A percentile compares a stretch with the other conserved stretches of the same genome.
phyloP scores from a whole-genome alignment of 1,140 invertebrate species.

The Drosophila rufa region DNA sequence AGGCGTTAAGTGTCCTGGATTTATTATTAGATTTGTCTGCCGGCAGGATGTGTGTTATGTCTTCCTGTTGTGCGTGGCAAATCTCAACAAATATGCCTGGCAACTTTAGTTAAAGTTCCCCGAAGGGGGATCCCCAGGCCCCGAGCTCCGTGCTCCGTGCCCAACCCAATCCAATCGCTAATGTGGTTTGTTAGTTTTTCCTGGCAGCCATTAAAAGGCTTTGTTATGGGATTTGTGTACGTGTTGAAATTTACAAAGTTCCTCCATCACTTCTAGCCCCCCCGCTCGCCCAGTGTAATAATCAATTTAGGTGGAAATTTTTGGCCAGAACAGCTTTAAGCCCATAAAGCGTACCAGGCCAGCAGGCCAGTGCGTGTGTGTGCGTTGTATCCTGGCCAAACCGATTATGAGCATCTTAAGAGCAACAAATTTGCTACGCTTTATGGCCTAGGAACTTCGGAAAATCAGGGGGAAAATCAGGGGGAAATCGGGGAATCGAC shows the following conservation, averaged over 20 bases:
- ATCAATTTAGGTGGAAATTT: conserved; percentile 75
- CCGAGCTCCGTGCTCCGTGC: neutral
- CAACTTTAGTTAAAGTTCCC: conserved; percentile 68
- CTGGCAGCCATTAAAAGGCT: conserved; percentile 79
- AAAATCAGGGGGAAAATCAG: conserved; percentile 1
- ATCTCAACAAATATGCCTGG: conserved; percentile 75
- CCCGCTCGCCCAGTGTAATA: conserved; percentile 53
- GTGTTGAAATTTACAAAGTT: conserved; percentile 81
- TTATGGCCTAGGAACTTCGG: conserved; percentile 43
- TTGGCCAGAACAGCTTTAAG: conserved; percentile 72
- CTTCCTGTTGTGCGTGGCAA: conserved; percentile 57
- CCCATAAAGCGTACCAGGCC: conserved; percentile 48
- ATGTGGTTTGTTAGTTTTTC: conserved; percentile 81
- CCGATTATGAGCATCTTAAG: conserved; percentile 74
- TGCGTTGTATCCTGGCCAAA: conserved; percentile 48
- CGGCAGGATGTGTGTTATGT: conserved; percentile 68
- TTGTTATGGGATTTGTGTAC: conserved; percentile 82
- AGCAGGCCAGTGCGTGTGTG: neutral
- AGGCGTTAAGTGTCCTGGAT: conserved; percentile 82
- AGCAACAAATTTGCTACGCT: conserved; percentile 69
- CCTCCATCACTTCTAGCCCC: conserved; percentile 12
- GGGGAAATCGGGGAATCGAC: too few relatives aligned
- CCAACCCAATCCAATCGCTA: conserved; percentile 43
- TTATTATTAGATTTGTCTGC: conserved; percentile 80
- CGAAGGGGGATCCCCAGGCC: neutral